Percentiles rank a stretch among this genome's conserved stretches.
These are phyloP conservation scores for Cyrtorhinus lividipennis DNA, from an alignment of 1,140 invertebrate genomes.

Conservation along the genomic window DNA sequence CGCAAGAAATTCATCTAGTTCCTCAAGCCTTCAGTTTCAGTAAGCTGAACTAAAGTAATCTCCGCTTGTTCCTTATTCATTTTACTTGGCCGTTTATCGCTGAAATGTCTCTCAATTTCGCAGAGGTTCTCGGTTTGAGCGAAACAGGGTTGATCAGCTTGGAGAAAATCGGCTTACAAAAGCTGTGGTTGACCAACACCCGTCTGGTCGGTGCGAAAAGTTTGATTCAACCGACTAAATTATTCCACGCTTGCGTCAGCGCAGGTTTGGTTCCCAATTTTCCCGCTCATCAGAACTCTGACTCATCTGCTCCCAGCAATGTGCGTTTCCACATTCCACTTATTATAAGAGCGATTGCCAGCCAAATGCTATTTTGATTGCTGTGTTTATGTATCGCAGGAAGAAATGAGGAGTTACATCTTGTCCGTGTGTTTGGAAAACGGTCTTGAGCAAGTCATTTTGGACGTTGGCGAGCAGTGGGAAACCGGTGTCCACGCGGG, in stretches of 20 bases:
- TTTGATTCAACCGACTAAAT: background rate
- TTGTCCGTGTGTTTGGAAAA: conserved; percentile 1
- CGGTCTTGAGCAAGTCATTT: background rate
- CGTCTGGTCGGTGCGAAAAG: background rate
- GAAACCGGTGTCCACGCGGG: background rate
- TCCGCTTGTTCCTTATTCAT: background rate
- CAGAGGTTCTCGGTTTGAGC: background rate
- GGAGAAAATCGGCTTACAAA: background rate
- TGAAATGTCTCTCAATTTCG: background rate
- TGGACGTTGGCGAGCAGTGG: background rate
- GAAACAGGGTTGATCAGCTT: background rate
- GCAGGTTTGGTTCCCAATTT: background rate
- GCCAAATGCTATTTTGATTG: too few species aligned
- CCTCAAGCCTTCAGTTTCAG: background rate
- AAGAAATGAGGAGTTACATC: background rate
- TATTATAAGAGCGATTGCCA: too few species aligned
- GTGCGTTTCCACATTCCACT: too few species aligned
- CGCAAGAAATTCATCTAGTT: conserved; percentile 1
- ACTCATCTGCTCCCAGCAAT: background rate
- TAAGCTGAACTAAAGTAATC: background rate
- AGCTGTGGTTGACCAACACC: background rate
- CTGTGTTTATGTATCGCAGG: too few species aligned
- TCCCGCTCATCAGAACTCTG: background rate
- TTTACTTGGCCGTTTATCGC: too few species aligned
- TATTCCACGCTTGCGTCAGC: background rate